Evolutionary conservation across 1,140 invertebrate genomes (phyloP).

Genomic region (Phortica variegata): DNA sequence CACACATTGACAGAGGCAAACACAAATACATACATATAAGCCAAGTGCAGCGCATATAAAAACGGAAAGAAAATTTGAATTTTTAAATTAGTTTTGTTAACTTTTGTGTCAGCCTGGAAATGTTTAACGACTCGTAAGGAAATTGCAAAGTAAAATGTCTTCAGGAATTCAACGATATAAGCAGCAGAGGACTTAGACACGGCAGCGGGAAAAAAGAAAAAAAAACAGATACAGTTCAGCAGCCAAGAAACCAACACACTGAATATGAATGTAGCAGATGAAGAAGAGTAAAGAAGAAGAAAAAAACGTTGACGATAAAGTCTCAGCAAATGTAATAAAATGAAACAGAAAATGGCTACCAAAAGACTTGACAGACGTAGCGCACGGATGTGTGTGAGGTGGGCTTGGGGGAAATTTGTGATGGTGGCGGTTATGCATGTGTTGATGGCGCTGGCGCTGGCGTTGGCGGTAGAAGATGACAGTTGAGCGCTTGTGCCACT

Average conservation of each 20-base stretch:
- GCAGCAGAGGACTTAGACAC: constrained; percentile 3
- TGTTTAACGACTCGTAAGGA: constrained; percentile 55
- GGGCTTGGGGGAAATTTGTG: constrained; percentile 12
- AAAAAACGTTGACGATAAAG: too few relatives aligned
- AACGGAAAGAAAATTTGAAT: constrained; percentile 54
- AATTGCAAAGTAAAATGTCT: constrained; percentile 55
- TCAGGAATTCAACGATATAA: constrained; percentile 43
- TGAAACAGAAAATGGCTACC: constrained; percentile 24
- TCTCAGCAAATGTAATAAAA: constrained; percentile 47
- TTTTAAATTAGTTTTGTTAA: constrained; percentile 56
- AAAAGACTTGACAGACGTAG: background rate
- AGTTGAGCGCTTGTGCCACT: too few relatives aligned
- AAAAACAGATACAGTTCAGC: too few relatives aligned
- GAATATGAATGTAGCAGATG: too few relatives aligned
- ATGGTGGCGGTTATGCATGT: constrained; percentile 2
- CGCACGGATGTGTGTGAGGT: constrained; percentile 9
- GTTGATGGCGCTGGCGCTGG: constrained; percentile 7
- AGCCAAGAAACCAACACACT: too few relatives aligned
- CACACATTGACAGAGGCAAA: too few relatives aligned
- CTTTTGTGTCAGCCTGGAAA: constrained; percentile 41
- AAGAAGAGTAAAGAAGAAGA: too few relatives aligned
- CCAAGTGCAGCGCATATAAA: constrained; percentile 43
- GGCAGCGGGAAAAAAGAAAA: background rate
- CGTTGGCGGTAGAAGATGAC: constrained; percentile 14
- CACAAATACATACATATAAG: background rate